Percentiles rank a stretch among this genome's conserved stretches.
phyloP scores from a whole-genome alignment of 1,140 invertebrate species.

The Bombus fervidus region DNA sequence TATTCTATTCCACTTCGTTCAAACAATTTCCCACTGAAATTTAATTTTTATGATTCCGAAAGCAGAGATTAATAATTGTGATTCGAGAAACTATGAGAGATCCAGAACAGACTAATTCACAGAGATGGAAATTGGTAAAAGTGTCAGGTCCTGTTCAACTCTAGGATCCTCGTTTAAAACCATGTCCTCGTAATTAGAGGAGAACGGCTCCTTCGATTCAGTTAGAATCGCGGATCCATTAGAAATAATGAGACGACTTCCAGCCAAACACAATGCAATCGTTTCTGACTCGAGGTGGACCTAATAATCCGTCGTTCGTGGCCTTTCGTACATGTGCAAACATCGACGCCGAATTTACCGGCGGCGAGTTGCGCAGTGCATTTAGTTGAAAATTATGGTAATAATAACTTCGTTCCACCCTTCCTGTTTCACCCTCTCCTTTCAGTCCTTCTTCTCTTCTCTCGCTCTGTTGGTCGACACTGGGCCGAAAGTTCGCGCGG shows the following conservation, averaged over 20 bases:
- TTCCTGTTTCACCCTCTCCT: conserved; percentile 12
- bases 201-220: conserved; percentile 7
- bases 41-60: too few relatives aligned
- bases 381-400: conserved; percentile 75
- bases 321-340: conserved; percentile 57
- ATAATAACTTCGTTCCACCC: conserved; percentile 71
- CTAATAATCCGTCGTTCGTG: conserved; percentile 50
- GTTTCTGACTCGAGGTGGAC: conserved; percentile 40
- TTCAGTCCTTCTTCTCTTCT: background rate
- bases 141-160: too few relatives aligned
- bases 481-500: conserved; percentile 58
- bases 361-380: conserved; percentile 61
- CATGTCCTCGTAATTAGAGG: conserved; percentile 30
- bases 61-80: background rate
- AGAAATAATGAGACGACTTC: conserved; percentile 61
- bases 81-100: background rate
- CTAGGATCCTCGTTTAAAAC: background rate
- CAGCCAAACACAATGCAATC: conserved; percentile 55
- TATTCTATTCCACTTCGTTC: background rate
- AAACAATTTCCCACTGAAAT: background rate
- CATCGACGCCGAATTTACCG: conserved; percentile 64
- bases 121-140: background rate
- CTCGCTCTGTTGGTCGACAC: background rate
- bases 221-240: conserved; percentile 57
- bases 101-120: too few relatives aligned